A percentile compares a stretch with the other conserved stretches of the same genome.
These are phyloP conservation scores for Myopa tessellatipennis DNA, from an alignment of 2,888 invertebrate genomes.

Conservation along the genomic window DNA sequence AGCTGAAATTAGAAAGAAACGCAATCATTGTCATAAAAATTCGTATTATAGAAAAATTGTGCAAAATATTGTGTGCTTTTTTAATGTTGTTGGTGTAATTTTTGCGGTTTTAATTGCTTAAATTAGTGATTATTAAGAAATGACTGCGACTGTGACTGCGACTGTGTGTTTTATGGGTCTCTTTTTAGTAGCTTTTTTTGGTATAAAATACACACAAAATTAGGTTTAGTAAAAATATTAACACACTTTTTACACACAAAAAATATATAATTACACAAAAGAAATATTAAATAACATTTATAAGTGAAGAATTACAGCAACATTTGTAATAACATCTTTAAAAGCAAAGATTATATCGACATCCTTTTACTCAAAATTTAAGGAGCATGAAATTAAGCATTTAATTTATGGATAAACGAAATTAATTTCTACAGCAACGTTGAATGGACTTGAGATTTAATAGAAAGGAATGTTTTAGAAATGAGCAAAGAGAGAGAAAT, in stretches of 20 bases:
- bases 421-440: no score
- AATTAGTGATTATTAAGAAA: background rate
- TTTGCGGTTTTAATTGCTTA: background rate
- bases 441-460: no score
- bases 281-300: background rate
- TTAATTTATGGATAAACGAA: no score
- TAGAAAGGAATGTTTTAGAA: no score
- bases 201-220: no score
- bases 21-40: background rate
- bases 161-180: background rate
- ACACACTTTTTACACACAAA: background rate
- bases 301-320: background rate
- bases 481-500: no score
- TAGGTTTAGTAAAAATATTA: background rate
- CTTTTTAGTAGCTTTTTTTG: no score
- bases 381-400: no score
- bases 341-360: no score
- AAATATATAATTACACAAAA: background rate
- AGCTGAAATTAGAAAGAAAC: slow-evolving; percentile 38
- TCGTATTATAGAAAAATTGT: background rate
- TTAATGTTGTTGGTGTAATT: background rate
- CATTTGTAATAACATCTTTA: background rate
- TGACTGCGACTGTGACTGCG: background rate
- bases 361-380: no score
- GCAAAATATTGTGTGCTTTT: slow-evolving; percentile 4